Evolutionary conservation across 1,140 invertebrate genomes (phyloP).

Genomic region (Tachypleus tridentatus): DNA sequence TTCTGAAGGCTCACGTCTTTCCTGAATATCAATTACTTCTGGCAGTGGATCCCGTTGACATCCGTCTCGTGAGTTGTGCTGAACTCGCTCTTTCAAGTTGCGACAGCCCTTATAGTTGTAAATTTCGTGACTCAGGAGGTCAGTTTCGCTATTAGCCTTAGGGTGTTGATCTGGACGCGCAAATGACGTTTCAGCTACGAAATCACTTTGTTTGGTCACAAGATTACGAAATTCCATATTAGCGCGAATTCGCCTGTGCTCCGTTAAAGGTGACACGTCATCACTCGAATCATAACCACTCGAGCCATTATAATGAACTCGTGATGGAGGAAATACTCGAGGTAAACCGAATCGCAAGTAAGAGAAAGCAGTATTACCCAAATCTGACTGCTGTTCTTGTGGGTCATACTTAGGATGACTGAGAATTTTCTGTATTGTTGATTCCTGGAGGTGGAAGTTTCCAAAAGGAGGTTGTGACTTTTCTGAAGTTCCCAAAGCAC

Average conservation of each 20-base stretch:
- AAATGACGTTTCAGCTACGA: background rate
- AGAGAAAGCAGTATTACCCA: constrained; percentile 67
- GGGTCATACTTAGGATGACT: constrained; percentile 50
- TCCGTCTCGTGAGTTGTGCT: too few species aligned
- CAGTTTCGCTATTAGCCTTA: background rate
- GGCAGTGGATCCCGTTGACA: too few species aligned
- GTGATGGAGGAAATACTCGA: constrained; percentile 41
- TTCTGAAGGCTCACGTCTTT: too few species aligned
- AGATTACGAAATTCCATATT: too few species aligned
- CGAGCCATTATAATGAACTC: background rate
- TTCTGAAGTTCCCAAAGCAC: constrained; percentile 51
- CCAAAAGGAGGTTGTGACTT: constrained; percentile 35
- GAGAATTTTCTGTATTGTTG: constrained; percentile 84
- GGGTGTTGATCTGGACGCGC: background rate
- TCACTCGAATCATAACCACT: constrained; percentile 8
- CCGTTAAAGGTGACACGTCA: constrained; percentile 1
- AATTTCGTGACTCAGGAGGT: background rate
- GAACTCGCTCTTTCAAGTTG: too few species aligned
- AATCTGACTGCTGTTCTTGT: constrained; percentile 1
- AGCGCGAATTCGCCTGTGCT: too few species aligned
- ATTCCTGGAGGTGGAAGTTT: constrained; percentile 80
- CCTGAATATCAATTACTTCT: too few species aligned
- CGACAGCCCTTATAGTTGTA: too few species aligned
- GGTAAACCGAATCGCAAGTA: constrained; percentile 85
- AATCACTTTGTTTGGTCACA: too few species aligned